A percentile compares a stretch with the other conserved stretches of the same genome.
Evolutionary conservation across 2,113 vertebrate genomes (phyloP).

Genomic region (Macrotis lagotis): DNA sequence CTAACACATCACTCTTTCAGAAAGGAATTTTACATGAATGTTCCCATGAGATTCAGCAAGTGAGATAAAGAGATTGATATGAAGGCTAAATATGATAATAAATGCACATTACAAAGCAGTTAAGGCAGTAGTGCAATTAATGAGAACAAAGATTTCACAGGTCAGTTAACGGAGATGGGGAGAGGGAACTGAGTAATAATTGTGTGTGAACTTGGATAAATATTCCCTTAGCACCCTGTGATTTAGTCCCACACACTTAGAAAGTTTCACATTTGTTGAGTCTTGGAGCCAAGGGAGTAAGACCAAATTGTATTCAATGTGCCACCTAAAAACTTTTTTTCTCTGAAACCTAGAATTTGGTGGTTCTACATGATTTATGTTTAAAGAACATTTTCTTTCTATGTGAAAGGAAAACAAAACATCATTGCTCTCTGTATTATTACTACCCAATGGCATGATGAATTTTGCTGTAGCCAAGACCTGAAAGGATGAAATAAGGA

Average conservation of each 20-base stretch:
- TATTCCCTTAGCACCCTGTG: slow-evolving; percentile 61
- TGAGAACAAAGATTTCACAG: slow-evolving; percentile 58
- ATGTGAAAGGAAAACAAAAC: slow-evolving; percentile 38
- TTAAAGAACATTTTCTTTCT: slow-evolving; percentile 45
- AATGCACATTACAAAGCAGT: slow-evolving; percentile 74
- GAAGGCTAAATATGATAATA: slow-evolving; percentile 71
- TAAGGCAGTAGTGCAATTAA: slow-evolving; percentile 83
- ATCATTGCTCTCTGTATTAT: slow-evolving; percentile 31
- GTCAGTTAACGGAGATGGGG: slow-evolving; percentile 50
- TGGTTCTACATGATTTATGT: slow-evolving; percentile 47
- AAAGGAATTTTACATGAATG: slow-evolving; percentile 71
- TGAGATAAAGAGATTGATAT: slow-evolving; percentile 68
- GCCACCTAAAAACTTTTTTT: slow-evolving; percentile 35
- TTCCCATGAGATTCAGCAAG: slow-evolving; percentile 72
- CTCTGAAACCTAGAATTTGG: slow-evolving; percentile 43
- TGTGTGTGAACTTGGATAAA: slow-evolving; percentile 51
- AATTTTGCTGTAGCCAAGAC: slow-evolving; percentile 36
- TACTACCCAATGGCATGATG: slow-evolving; percentile 31
- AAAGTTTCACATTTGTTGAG: slow-evolving; percentile 44
- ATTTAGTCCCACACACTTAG: slow-evolving; percentile 47
- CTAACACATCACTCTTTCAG: slow-evolving; percentile 72
- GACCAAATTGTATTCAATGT: slow-evolving; percentile 26
- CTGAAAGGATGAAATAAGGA: slow-evolving; percentile 21
- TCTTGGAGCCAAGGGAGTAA: background rate
- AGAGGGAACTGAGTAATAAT: slow-evolving; percentile 54